Percentiles rank a stretch among this genome's conserved stretches.
These are phyloP conservation scores for Albula glossodonta DNA, from an alignment of 2,113 vertebrate species.

Conservation along the genomic window DNA sequence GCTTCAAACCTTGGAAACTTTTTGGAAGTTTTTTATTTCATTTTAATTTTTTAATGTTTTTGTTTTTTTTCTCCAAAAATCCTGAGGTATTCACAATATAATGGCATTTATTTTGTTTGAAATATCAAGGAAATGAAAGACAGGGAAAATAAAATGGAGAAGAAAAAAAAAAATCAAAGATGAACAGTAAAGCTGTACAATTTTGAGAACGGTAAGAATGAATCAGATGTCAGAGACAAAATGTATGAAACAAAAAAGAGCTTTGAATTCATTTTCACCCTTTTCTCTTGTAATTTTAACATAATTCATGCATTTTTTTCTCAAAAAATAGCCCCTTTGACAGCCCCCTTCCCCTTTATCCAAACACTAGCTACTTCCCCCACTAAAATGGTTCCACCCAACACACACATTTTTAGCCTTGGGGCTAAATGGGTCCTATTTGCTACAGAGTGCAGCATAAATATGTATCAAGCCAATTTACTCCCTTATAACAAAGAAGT, in stretches of 20 bases:
- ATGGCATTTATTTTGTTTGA: slow-evolving; percentile 76
- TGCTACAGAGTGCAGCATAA: slow-evolving; percentile 39
- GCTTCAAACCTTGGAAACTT: slow-evolving; percentile 13
- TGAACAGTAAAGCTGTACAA: slow-evolving; percentile 53
- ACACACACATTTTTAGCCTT: slow-evolving; percentile 21
- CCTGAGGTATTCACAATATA: slow-evolving; percentile 84
- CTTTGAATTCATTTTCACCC: slow-evolving; percentile 37
- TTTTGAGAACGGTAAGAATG: slow-evolving; percentile 46
- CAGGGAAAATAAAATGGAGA: slow-evolving; percentile 30
- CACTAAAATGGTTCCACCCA: slow-evolving; percentile 13
- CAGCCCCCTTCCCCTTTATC: not conserved
- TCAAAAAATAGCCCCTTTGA: slow-evolving; percentile 27
- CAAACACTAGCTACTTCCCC: slow-evolving; percentile 32
- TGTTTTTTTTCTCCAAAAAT: slow-evolving; percentile 72
- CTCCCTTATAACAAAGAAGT: slow-evolving; percentile 34
- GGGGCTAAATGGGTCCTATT: slow-evolving; percentile 28
- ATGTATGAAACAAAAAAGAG: slow-evolving; percentile 34
- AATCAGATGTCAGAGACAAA: slow-evolving; percentile 42
- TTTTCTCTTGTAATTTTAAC: slow-evolving; percentile 34
- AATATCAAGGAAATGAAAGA: slow-evolving; percentile 57
- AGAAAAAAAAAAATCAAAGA: slow-evolving; percentile 21
- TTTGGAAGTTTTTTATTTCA: slow-evolving; percentile 62
- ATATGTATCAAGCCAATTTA: slow-evolving; percentile 44
- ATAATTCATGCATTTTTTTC: slow-evolving; percentile 48
- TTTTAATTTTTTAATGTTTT: slow-evolving; percentile 68